Evolutionary conservation across 1,140 invertebrate genomes (phyloP).

Genomic region (Amphibalanus amphitrite): DNA sequence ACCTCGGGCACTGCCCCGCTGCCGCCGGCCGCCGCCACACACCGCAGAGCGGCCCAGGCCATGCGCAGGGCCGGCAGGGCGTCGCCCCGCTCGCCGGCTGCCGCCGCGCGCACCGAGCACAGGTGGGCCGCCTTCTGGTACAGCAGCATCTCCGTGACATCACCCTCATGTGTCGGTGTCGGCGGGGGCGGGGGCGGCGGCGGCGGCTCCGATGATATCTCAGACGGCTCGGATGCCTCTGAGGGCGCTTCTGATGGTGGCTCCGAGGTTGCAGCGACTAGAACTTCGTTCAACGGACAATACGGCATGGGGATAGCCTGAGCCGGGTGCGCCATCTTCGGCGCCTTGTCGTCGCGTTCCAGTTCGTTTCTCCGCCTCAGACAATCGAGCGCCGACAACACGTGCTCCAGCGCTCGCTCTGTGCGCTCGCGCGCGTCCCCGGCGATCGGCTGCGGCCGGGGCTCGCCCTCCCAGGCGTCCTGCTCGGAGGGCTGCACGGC

Average conservation of each 20-base stretch:
- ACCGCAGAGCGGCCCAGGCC: background rate
- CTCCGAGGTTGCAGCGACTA: background rate
- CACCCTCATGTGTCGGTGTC: background rate
- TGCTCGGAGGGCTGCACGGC: conserved; percentile 8
- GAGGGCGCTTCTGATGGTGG: background rate
- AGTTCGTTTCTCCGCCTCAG: conserved; percentile 22
- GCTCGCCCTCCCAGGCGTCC: conserved; percentile 18
- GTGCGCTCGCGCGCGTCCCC: conserved; percentile 46
- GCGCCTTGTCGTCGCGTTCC: conserved; percentile 42
- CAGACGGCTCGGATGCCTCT: background rate
- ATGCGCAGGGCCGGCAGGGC: background rate
- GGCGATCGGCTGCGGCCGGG: conserved; percentile 35
- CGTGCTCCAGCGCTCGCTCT: conserved; percentile 41
- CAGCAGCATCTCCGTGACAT: background rate
- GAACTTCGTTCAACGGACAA: conserved; percentile 33
- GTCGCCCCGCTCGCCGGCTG: background rate
- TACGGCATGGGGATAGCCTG: conserved; percentile 77
- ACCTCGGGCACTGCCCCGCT: background rate
- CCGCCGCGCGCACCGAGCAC: background rate
- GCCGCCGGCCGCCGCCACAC: background rate
- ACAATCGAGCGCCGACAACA: conserved; percentile 43
- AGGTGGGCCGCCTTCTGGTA: background rate
- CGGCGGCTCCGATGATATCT: background rate
- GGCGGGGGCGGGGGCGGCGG: background rate
- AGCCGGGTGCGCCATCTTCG: conserved; percentile 61